Evolutionary conservation across 1,140 invertebrate species (phyloP).

Genomic region (Papilio aristodemus): DNA sequence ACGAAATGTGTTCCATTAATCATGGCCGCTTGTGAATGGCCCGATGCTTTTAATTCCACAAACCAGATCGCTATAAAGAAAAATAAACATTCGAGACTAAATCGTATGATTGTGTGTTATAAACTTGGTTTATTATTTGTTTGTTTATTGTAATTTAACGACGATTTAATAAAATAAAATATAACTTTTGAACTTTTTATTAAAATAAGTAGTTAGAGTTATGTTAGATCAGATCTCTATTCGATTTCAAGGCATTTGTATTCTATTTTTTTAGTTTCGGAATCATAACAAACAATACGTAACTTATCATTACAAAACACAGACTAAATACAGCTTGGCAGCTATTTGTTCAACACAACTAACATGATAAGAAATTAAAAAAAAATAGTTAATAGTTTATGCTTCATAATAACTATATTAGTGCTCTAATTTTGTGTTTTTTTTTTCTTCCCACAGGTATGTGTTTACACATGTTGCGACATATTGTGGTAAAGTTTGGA

Average conservation of each 20-base stretch:
- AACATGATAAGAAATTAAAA: too few species aligned
- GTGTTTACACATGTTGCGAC: background rate
- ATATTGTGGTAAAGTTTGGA: too few species aligned
- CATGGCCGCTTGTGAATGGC: conserved; percentile 36
- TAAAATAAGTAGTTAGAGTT: too few species aligned
- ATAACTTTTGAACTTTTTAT: too few species aligned
- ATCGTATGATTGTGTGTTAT: background rate
- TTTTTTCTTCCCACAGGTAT: conserved; percentile 41
- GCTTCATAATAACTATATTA: background rate
- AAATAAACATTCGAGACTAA: background rate
- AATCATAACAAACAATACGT: too few species aligned
- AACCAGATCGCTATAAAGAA: conserved; percentile 4
- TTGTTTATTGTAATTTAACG: background rate
- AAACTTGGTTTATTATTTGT: background rate
- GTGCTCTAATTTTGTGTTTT: conserved; percentile 15
- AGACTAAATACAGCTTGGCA: too few species aligned
- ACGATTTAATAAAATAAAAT: too few species aligned
- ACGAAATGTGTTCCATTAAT: conserved; percentile 39
- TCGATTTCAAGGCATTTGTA: too few species aligned
- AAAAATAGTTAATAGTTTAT: background rate
- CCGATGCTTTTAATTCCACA: background rate
- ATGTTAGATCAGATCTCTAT: too few species aligned
- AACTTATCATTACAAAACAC: too few species aligned
- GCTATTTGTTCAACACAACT: too few species aligned
- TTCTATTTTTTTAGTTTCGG: too few species aligned